Evolutionary conservation across 1,140 invertebrate genomes (phyloP).

Genomic region (Prorops nasuta): DNA sequence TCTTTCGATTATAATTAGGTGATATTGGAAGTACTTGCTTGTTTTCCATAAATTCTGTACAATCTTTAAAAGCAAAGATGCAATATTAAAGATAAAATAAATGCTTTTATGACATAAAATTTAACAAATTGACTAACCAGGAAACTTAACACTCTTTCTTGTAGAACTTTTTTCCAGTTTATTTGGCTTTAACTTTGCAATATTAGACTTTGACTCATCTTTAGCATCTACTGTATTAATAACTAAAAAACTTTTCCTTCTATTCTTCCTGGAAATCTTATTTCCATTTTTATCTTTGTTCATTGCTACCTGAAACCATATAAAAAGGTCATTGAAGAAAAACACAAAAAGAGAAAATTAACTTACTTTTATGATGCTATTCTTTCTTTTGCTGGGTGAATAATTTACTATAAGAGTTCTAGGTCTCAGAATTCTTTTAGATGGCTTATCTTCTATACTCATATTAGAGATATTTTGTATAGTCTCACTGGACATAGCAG

Average conservation of each 20-base stretch:
- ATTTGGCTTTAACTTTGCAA: no score
- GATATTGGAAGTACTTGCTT: slow-evolving; percentile 25
- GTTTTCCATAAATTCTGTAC: slow-evolving; percentile 1
- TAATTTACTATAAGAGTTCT: no score
- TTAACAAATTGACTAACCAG: neutral
- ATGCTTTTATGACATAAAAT: neutral
- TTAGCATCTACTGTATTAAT: neutral
- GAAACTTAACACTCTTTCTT: neutral
- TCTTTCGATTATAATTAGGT: slow-evolving; percentile 17
- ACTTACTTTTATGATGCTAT: no score
- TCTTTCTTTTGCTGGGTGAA: no score
- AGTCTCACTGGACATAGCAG: no score
- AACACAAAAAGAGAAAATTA: no score
- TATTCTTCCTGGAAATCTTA: neutral
- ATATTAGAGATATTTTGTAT: no score
- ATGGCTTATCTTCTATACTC: no score
- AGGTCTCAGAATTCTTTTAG: no score
- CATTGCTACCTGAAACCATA: neutral
- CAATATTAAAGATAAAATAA: neutral
- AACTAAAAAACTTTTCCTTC: neutral
- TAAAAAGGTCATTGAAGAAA: neutral
- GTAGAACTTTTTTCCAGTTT: neutral
- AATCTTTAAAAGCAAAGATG: neutral
- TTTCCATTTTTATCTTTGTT: neutral
- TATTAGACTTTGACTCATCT: no score